phyloP scores from a whole-genome alignment of 2,113 vertebrate species.

The Dromas ardeola region DNA sequence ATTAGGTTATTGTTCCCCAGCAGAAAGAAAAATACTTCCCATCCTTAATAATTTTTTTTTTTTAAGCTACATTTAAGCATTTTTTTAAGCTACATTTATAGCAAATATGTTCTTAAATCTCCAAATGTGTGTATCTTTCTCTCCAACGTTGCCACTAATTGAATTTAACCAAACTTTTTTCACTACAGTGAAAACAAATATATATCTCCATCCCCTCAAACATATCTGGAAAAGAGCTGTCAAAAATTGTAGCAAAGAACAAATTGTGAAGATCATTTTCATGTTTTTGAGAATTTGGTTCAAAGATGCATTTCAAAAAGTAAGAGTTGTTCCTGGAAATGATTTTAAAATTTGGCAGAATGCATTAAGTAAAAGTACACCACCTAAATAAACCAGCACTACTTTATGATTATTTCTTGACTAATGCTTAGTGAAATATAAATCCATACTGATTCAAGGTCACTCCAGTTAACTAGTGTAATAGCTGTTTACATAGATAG shows the following conservation, averaged over 20 bases:
- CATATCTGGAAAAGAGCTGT: background rate
- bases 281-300: background rate
- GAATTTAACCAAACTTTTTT: background rate
- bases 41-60: background rate
- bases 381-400: background rate
- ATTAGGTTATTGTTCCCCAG: background rate
- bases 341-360: background rate
- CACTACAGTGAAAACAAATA: background rate
- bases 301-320: background rate
- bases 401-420: background rate
- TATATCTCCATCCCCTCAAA: background rate
- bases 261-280: background rate
- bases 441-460: background rate
- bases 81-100: background rate
- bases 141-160: background rate
- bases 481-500: background rate
- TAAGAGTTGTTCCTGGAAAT: background rate
- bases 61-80: background rate
- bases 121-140: fast-evolving
- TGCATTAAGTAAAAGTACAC: background rate
- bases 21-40: background rate
- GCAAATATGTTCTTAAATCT: background rate
- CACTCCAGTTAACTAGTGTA: background rate
- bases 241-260: background rate
- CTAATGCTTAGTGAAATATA: background rate